phyloP scores from a whole-genome alignment of 1,140 invertebrate genomes.

The Saccostrea cuccullata region DNA sequence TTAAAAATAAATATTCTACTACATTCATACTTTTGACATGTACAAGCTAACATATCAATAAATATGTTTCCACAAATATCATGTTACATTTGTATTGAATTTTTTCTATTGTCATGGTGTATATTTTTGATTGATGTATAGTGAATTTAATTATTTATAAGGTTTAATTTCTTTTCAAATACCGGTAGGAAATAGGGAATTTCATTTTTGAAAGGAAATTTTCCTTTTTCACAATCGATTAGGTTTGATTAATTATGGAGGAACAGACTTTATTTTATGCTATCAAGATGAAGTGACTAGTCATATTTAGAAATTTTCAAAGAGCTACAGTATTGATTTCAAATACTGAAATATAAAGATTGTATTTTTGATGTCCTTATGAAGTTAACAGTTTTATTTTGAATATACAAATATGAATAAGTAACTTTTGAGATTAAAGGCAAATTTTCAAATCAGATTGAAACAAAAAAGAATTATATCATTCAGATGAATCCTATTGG shows the following conservation, averaged over 20 bases:
- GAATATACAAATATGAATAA: not conserved
- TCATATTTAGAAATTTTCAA: not conserved
- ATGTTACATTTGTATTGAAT: no score
- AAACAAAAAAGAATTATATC: no score
- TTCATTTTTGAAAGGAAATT: not conserved
- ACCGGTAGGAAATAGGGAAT: not conserved
- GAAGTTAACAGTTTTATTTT: not conserved
- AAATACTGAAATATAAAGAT: not conserved
- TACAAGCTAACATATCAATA: no score
- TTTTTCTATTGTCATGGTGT: no score
- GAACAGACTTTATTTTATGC: not conserved
- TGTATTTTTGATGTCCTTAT: not conserved
- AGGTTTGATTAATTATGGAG: not conserved
- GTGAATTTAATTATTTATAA: no score
- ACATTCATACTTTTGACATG: no score
- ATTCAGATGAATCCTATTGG: no score
- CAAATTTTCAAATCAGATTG: no score
- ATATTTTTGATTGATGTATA: no score
- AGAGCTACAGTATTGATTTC: not conserved
- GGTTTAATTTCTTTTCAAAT: no score
- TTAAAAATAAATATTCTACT: no score
- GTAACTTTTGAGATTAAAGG: not conserved
- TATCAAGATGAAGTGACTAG: not conserved
- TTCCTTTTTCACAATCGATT: not conserved
- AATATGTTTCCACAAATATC: no score